Evolutionary conservation across 2,113 vertebrate species (phyloP), one percentile per base, ranked within the genome.

Genomic region (Sinocyclocheilus rhinocerous): DNA sequence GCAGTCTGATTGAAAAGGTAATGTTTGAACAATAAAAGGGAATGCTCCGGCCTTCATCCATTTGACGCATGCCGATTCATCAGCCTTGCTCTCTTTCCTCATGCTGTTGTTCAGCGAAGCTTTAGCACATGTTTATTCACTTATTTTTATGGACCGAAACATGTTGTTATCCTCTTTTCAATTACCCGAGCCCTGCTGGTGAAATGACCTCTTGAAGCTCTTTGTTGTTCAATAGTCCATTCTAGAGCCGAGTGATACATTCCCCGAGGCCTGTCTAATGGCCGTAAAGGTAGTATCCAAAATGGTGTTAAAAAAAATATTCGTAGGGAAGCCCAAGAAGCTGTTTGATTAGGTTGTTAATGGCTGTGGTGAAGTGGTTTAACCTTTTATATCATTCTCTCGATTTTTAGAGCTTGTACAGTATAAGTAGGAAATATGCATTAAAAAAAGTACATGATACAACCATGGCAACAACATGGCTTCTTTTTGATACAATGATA

Each of bases 21-120:
- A 93, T 94, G 92, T 92, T 90, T 93, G 92, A 92, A 91, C 91
- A 92, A 91, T 93, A 90, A 92, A 92, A 82, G 16, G 90, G 92
- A 93, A 91, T 85, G 87, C 89, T 86, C 86, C 89, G 92, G 93
- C 93, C 94, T 94, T 87, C 89, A 91, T 94, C 92, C 87, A 89
- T 92, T 90, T 78, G 86, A 81, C 89, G 84, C 5, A 39, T 84
- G 24, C 39, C 89, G 90, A 93, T 94, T 91, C 93, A 94, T 94
- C 94, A 55, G 84, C 88, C 83, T 88, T 70, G 83, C 86, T 86
- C 80, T 67, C 45, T 82, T 59, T 29, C 85, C 59, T 80, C 90
- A 90, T 88, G 76, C 84, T 72, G 90, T 86, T 77, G 91, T 91
- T 89, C 77, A 78, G 85, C 4, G 18, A 70, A 18, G 50, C 65